Percentiles rank a stretch among this genome's conserved stretches.
phyloP scores from a whole-genome alignment of 2,797 vertebrate species.

The Xenops minutus region DNA sequence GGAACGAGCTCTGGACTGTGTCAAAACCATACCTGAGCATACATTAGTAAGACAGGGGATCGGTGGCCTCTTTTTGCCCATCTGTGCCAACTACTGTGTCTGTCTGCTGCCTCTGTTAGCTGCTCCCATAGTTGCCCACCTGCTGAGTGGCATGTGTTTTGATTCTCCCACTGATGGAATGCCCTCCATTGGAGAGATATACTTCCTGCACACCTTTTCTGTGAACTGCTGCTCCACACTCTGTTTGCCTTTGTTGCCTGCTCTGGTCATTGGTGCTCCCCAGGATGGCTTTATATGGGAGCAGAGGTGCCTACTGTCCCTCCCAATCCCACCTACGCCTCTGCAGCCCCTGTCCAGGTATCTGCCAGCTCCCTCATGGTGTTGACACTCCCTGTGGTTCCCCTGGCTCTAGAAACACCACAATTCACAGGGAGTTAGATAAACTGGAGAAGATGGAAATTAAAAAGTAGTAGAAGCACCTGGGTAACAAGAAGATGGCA shows the following conservation, averaged over 20 bases:
- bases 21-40: not conserved
- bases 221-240: too few species aligned
- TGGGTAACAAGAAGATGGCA: not conserved
- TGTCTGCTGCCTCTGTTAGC: not conserved
- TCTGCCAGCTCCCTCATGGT: not conserved
- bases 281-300: not conserved
- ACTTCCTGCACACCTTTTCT: not conserved
- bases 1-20: not conserved
- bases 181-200: not conserved
- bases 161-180: not conserved
- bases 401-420: not conserved
- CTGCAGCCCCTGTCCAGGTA: not conserved
- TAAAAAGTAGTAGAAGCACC: not conserved
- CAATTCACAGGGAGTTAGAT: not conserved
- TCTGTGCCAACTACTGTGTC: not conserved
- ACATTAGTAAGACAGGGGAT: not conserved
- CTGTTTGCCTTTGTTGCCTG: not conserved
- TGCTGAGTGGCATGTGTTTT: not conserved
- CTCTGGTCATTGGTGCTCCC: accelerated
- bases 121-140: not conserved
- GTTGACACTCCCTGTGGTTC: not conserved
- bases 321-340: not conserved
- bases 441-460: not conserved
- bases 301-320: too few species aligned
- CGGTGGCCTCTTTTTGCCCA: not conserved